Conservation (phyloP, 2,888 invertebrate genomes). For the Proisotoma minuta region DNA sequence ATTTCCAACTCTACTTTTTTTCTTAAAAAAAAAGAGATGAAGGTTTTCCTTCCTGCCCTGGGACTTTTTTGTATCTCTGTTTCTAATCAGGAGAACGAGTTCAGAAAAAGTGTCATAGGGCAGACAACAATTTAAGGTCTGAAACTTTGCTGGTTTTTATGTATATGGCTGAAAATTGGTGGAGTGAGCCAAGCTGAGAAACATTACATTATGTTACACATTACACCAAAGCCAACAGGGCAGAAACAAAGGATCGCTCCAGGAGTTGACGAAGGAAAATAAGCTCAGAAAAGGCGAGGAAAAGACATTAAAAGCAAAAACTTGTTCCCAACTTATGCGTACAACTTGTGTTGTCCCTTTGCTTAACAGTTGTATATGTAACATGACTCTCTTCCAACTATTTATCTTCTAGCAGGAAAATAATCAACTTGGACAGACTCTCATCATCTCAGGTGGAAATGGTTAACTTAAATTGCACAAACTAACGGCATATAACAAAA, state of each 20-base stretch:
- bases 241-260: constrained; percentile 12
- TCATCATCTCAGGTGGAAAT: not conserved
- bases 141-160: not conserved
- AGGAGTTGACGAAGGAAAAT: constrained; percentile 16
- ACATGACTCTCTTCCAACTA: not conserved
- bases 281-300: constrained; percentile 14
- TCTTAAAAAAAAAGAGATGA: no score
- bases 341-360: not conserved
- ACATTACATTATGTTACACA: constrained; percentile 16
- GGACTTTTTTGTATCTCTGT: not conserved
- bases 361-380: not conserved
- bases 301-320: constrained; percentile 18
- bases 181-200: constrained; percentile 12
- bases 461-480: not conserved
- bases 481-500: not conserved
- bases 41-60: no score
- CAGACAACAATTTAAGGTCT: not conserved
- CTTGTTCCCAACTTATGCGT: constrained; percentile 9
- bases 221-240: constrained; percentile 16
- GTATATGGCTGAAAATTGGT: not conserved
- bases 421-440: not conserved
- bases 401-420: not conserved
- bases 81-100: constrained; percentile 1
- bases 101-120: not conserved
- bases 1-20: no score